Conservation (phyloP, 2,113 vertebrate genomes). For the Halichoeres trimaculatus region DNA sequence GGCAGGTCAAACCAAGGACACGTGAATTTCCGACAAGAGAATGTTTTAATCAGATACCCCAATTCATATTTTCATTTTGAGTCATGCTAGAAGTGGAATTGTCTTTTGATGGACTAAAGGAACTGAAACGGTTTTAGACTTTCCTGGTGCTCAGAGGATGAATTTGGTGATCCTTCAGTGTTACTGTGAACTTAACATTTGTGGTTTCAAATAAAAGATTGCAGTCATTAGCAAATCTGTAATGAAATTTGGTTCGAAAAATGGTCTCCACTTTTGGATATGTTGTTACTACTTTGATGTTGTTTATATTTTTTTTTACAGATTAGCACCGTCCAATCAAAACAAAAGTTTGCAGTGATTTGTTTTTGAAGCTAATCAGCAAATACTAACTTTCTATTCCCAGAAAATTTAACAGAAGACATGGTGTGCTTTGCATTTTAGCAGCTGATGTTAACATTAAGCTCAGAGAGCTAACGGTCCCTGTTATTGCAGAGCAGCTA, state of each 20-base stretch:
- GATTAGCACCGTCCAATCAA: not conserved
- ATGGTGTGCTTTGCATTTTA: not conserved
- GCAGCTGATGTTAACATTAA: not conserved
- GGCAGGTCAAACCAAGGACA: conserved; percentile 15
- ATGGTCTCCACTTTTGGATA: not conserved
- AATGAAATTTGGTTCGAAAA: not conserved
- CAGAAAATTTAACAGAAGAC: not conserved
- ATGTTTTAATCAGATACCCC: not conserved
- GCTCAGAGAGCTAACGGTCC: not conserved
- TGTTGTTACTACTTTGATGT: not conserved
- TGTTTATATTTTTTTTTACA: not conserved
- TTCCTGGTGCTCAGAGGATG: not conserved
- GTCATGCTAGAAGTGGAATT: not conserved
- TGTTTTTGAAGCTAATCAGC: not conserved
- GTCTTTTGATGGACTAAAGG: not conserved
- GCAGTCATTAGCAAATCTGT: not conserved
- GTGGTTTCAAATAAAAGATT: not conserved
- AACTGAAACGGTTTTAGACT: not conserved
- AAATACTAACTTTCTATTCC: not conserved
- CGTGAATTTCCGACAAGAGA: not conserved
- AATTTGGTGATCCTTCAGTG: not conserved
- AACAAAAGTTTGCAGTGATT: too few relatives aligned
- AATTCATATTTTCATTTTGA: not conserved
- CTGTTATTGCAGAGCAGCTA: not conserved
- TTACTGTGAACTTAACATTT: not conserved